Evolutionary conservation across 2,888 invertebrate genomes (phyloP).

Genomic region (Trimorus sp.): DNA sequence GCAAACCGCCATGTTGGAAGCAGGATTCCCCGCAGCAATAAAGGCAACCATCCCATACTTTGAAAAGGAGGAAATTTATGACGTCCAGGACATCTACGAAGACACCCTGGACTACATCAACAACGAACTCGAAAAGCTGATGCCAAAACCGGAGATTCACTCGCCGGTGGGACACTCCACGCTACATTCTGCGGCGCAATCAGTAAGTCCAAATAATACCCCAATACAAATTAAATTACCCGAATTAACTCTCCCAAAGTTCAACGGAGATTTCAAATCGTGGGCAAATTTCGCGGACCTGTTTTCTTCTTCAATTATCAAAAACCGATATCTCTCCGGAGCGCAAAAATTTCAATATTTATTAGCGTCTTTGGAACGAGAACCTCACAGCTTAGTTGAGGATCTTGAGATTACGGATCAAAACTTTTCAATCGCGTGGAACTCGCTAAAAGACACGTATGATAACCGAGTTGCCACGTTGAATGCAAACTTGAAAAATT

Average conservation of each 20-base stretch:
- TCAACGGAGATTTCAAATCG: background rate
- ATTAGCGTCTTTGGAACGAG: background rate
- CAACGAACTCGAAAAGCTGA: no score
- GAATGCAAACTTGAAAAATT: background rate
- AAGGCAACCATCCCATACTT: no score
- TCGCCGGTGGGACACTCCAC: no score
- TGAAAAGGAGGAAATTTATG: no score
- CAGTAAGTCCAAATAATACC: no score
- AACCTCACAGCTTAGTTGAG: background rate
- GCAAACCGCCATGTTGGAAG: no score
- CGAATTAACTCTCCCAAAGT: background rate
- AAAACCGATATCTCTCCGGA: background rate
- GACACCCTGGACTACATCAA: no score
- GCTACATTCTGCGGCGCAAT: no score
- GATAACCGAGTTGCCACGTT: background rate
- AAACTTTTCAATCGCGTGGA: background rate
- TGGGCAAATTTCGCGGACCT: background rate
- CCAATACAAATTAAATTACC: background rate
- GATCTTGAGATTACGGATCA: background rate
- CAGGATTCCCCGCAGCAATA: no score
- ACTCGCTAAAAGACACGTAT: background rate
- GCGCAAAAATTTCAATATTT: conserved; percentile 6
- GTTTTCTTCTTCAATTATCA: background rate
- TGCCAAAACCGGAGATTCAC: no score
- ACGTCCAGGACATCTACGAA: no score